A percentile compares a stretch with the other conserved stretches of the same genome.
Conservation (phyloP, 2,888 invertebrate genomes). For the Synanthedon vespiformis region DNA sequence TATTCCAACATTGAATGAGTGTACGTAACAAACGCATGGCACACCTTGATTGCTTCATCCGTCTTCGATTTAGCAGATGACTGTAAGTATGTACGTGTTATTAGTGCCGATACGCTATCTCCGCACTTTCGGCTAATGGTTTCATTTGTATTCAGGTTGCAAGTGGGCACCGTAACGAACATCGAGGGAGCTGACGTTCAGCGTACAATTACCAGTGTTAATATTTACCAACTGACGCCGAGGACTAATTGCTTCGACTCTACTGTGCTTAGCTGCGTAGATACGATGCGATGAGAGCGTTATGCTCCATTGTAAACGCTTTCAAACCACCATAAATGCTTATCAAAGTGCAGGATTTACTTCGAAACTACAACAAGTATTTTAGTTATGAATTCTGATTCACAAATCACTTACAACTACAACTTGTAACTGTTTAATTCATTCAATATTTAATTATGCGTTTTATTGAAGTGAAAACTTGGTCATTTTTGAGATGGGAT, state of each 20-base stretch:
- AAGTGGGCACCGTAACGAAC: slow-evolving; percentile 63
- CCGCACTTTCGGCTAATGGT: slow-evolving; percentile 59
- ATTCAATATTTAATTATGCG: too few relatives aligned
- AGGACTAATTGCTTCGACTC: slow-evolving; percentile 53
- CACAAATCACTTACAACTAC: too few relatives aligned
- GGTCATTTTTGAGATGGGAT: too few relatives aligned
- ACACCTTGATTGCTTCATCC: too few relatives aligned
- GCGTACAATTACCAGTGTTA: slow-evolving; percentile 66
- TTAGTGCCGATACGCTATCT: slow-evolving; percentile 48
- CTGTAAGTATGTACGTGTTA: slow-evolving; percentile 35
- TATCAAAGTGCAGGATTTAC: too few relatives aligned
- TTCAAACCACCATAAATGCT: not conserved
- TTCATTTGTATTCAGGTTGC: slow-evolving; percentile 68
- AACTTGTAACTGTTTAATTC: too few relatives aligned
- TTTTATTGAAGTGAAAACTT: too few relatives aligned
- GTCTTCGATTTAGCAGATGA: not conserved
- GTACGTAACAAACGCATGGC: too few relatives aligned
- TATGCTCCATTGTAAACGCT: not conserved
- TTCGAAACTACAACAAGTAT: too few relatives aligned
- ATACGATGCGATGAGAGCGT: not conserved
- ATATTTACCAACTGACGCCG: slow-evolving; percentile 67
- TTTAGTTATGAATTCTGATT: too few relatives aligned
- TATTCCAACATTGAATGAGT: too few relatives aligned
- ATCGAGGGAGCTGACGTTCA: slow-evolving; percentile 58
- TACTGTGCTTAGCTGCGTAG: slow-evolving; percentile 13